These are phyloP conservation scores for Heterochromis multidens DNA, from an alignment of 2,113 vertebrate species.

Conservation along the genomic window DNA sequence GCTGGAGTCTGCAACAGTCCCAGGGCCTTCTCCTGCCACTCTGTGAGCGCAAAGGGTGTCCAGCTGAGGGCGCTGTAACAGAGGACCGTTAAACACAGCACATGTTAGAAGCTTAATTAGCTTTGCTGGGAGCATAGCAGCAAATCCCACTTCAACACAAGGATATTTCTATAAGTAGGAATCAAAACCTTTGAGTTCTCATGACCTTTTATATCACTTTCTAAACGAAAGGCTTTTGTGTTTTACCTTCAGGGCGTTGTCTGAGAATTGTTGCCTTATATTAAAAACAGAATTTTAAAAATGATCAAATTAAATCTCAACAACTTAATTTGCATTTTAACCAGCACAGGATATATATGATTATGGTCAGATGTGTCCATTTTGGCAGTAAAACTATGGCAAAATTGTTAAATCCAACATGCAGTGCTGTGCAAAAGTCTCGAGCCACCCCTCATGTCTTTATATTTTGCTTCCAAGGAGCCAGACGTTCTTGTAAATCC, in stretches of 20 bases:
- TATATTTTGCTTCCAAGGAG: background rate
- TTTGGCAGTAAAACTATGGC: fast-evolving
- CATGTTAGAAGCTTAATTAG: background rate
- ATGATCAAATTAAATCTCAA: background rate
- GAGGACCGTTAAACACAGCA: slow-evolving; percentile 20
- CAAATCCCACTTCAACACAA: background rate
- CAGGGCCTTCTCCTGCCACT: slow-evolving; percentile 31
- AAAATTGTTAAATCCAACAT: background rate
- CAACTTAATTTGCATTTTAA: background rate
- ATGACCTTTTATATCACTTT: background rate
- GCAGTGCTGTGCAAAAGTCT: background rate
- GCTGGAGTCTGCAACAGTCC: slow-evolving; percentile 1
- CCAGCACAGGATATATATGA: background rate
- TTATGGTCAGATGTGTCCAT: fast-evolving
- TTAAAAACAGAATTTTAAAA: background rate
- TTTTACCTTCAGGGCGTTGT: background rate
- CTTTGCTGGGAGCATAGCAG: background rate
- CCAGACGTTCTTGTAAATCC: background rate
- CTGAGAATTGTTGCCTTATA: fast-evolving
- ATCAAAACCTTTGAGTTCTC: background rate
- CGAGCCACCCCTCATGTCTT: background rate
- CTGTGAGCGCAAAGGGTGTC: slow-evolving; percentile 32
- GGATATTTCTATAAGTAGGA: background rate
- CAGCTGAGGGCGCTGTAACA: slow-evolving; percentile 67
- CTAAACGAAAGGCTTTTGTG: background rate